Evolutionary conservation across 2,113 vertebrate species (phyloP), one percentile per base, ranked within the genome.

Genomic region (Cepphus grylle): DNA sequence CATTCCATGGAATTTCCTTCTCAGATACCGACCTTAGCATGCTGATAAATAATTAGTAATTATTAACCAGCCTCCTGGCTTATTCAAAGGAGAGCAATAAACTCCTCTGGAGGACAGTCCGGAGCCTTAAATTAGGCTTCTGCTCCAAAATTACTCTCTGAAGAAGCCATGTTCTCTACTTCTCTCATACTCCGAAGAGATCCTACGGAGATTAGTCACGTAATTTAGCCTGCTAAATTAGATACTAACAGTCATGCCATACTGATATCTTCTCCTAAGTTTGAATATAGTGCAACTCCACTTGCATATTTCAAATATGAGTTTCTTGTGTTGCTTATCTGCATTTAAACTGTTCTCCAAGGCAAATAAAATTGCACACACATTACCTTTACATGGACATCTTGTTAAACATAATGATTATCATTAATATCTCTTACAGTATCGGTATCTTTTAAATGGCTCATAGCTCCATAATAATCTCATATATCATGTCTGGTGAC

Each of bases 161-260:
- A 86, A 94, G 93, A 93, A 95, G 69, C 32, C 18, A 52, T 36
- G 23, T 71, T 96, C 89, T 87, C 81, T 84, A 30, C 62, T 42
- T 42, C 62, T 63, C 38, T 30, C 62, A 30, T 8, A 79, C 47
- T 93, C 89, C 81, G 61, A 96, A 59, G 69, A 93, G 73, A 89
- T 96, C 50, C 84, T 85, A 87, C 34, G 61, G 77, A 97, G 91
- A 91, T 84, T 67, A 93, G 73, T 91, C 65, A 91, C 74, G 70
- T 81, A 96, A 94, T 95, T 95, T 91, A 86, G 78, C 61, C 84
- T 76, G 81, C 56, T 94, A 78, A 96, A 89, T 95, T 91, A 89
- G 77, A 91, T 65, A 79, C 56, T 81, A 91, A 92, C 67, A 89
- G 58, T 59, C 73, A 71, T 30, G 23, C 34, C 3, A 2, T 84